phyloP scores from a whole-genome alignment of 2,888 invertebrate species.

The Zaprionus lineosus region DNA sequence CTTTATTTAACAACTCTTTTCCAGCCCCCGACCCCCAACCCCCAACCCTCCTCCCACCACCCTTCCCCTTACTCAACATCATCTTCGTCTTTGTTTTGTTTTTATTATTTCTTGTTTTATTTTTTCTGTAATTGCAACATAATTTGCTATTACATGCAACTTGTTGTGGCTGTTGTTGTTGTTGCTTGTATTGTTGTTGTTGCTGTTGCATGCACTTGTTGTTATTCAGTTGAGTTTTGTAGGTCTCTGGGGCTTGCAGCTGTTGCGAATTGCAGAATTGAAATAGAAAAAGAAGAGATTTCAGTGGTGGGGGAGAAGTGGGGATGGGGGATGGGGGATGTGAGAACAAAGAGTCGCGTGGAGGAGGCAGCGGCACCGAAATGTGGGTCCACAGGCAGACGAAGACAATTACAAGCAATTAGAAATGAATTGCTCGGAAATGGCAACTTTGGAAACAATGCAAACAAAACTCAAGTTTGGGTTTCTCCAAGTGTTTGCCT shows the following conservation, averaged over 20 bases:
- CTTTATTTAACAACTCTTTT: constrained; percentile 21
- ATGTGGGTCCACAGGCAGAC: constrained; percentile 4
- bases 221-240: constrained; percentile 58
- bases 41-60: no score
- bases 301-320: neutral
- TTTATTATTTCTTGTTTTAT: constrained; percentile 38
- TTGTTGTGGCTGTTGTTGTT: constrained; percentile 37
- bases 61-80: no score
- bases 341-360: no score
- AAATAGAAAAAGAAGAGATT: neutral
- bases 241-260: constrained; percentile 73
- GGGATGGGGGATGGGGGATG: no score
- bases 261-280: constrained; percentile 48
- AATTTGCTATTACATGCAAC: constrained; percentile 74
- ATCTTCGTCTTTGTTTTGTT: constrained; percentile 17
- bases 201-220: constrained; percentile 27
- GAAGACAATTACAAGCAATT: constrained; percentile 74
- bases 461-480: constrained; percentile 52
- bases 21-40: no score
- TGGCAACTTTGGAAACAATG: constrained; percentile 58
- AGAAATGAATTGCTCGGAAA: constrained; percentile 71
- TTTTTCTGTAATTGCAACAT: constrained; percentile 76
- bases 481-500: constrained; percentile 4
- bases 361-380: no score
- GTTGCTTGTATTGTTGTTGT: no score